A percentile compares a stretch with the other conserved stretches of the same genome.
phyloP scores from a whole-genome alignment of 2,113 vertebrate genomes.

The Prietella phreatophila region DNA sequence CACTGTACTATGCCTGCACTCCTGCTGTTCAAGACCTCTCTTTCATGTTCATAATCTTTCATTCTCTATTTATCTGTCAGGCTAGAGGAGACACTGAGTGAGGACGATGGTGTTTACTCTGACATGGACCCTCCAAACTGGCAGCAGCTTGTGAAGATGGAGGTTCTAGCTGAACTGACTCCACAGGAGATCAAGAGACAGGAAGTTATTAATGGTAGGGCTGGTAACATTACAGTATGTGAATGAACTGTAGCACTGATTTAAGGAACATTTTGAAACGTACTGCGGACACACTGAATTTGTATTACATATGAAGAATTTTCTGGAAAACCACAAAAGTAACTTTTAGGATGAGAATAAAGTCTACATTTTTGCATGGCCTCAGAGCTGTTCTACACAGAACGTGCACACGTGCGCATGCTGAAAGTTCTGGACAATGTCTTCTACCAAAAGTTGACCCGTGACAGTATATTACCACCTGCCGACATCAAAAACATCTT shows the following conservation, averaged over 20 bases:
- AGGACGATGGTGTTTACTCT: constrained; percentile 85
- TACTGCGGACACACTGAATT: not conserved
- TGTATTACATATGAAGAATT: not conserved
- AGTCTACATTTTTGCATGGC: not conserved
- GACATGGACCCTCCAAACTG: constrained; percentile 89
- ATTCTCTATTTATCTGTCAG: constrained; percentile 61
- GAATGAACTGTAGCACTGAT: not conserved
- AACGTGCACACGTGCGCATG: constrained; percentile 87
- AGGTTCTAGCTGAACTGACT: constrained; percentile 80
- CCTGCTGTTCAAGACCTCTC: not conserved
- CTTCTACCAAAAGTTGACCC: constrained; percentile 87
- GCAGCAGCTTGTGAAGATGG: constrained; percentile 90
- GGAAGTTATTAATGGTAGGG: constrained; percentile 94
- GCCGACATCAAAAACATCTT: constrained; percentile 88
- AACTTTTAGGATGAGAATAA: not conserved
- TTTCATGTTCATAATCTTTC: not conserved
- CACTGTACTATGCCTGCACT: not conserved
- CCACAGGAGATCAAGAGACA: constrained; percentile 94
- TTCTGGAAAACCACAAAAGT: not conserved
- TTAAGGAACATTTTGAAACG: not conserved
- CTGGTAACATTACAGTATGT: not conserved
- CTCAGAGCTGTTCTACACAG: constrained; percentile 91
- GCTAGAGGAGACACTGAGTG: constrained; percentile 87
- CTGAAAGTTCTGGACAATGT: constrained; percentile 89
- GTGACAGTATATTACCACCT: constrained; percentile 80